Evolutionary conservation across 2,797 vertebrate genomes (phyloP), one percentile per base, ranked within the genome.

Genomic region (Echeneis naucrates): DNA sequence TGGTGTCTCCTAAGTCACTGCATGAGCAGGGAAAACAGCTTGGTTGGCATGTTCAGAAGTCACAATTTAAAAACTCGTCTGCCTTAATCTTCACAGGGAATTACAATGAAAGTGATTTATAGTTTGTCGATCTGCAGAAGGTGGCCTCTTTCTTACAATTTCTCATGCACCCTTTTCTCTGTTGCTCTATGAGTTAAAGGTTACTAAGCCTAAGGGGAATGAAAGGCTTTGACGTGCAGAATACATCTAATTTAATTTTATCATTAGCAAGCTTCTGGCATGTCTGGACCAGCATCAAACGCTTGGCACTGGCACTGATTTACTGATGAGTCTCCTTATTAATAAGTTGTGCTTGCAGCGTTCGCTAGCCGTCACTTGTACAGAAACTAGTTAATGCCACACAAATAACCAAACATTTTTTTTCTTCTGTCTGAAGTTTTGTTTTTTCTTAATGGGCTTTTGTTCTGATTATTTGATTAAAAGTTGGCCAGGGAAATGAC

Each of bases 31-130:
- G 53, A 53, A 52, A 65, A 68, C 68, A 75, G 71, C 81, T 80
- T 74, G 73, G 68, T 89, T 86, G 85, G 89, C 87, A 78, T 23
- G 64, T 86, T 78, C 55, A 81, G 79, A 87, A 82, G 80, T 75
- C 73, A 75, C 75, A 65, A 71, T 54, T 45, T 21, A 27, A 66
- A 44, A 70, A 80, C 37, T 44, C n/a, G 40, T 40, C 55, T 32
- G 64, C 63, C 37, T 72, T 59, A 32, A 77, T 56, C 53, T 73
- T 72, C 67, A 80, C 52, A 51, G 59, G 73, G 71, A 78, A 74
- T 77, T 52, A 68, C 45, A n/a, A 5, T 0, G 23, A 57, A 63
- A 47, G 17, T 19, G 57, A 68, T 52, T 68, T 64, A 74, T 19
- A 35, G 72, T 58, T 63, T 3, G 61, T 57, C 53, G 1, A 19